phyloP scores from a whole-genome alignment of 1,140 invertebrate genomes.

The Lithobius niger region DNA sequence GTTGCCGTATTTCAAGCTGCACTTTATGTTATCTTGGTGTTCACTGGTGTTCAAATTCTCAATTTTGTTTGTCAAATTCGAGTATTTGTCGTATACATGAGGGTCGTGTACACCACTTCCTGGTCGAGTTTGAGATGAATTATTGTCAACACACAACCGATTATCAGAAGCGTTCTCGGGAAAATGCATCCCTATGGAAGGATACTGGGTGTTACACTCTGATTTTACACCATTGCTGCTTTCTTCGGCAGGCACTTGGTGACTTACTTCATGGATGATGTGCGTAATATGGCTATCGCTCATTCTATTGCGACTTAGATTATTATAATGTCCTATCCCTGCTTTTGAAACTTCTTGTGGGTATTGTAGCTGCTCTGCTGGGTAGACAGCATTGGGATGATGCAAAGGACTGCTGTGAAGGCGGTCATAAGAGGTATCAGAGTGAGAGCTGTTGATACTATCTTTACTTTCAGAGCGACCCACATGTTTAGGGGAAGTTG shows the following conservation, averaged over 20 bases:
- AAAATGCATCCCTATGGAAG: not conserved
- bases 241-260: constrained; percentile 24
- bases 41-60: constrained; percentile 6
- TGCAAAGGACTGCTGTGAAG: not conserved
- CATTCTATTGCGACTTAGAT: not conserved
- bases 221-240: not conserved
- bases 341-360: too few species aligned
- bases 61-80: constrained; percentile 2
- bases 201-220: too few species aligned
- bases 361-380: too few species aligned
- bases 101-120: too few species aligned
- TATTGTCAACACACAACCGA: not conserved
- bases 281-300: constrained; percentile 21
- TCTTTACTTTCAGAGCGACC: constrained; percentile 35
- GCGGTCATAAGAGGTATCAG: constrained; percentile 34
- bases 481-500: constrained; percentile 18
- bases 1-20: constrained; percentile 13
- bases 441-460: constrained; percentile 34
- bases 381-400: too few species aligned
- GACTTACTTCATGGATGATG: constrained; percentile 31
- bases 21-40: constrained; percentile 14
- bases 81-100: constrained; percentile 10
- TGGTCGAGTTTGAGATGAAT: not conserved
- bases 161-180: not conserved
- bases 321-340: too few species aligned